Base-by-base conservation (phyloP, 2,888 invertebrate species). In the Itoplectis maculator region DNA sequence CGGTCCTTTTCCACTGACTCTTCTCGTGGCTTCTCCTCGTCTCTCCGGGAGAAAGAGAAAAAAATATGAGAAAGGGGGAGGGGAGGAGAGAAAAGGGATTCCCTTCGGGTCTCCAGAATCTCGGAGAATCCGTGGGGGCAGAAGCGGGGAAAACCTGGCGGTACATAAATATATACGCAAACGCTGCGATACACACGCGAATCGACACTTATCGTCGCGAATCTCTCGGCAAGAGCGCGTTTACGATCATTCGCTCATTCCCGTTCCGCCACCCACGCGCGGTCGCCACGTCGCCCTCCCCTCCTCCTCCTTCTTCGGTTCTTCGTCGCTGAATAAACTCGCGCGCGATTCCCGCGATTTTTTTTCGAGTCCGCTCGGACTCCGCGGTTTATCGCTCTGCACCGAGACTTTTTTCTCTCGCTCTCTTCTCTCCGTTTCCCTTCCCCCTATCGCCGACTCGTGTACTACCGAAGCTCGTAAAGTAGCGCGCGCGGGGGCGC, bases 161-260 rank as follows among this genome's bases (percentile, higher is more conserved):
- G 42, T 65, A 65, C 42, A 40, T 65, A 59, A 47, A 61, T 68
- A 45, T 61, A 63, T 45, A 45, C 35, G 63, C 76, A 73, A 74
- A 74, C n/a, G n/a, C n/a, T n/a, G n/a, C n/a, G n/a, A n/a, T n/a
- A 82, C 72, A 82, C 70, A 82, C 68, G 77, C 66, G 81, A 85
- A 85, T 85, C 85, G 85, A 84, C 82, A 84, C 82, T 82, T 82
- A 85, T 85, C 84, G 84, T 74, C 61, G 76, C 68, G 66, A 70
- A 66, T 82, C 70, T 82, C 74, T 68, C 61, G 59, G 66, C 75
- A 79, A 73, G n/a, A n/a, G 82, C 76, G 68, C 82, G 83, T 87
- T 87, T 87, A 87, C 87, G 89, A 90, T 89, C 88, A 89, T 89
- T 90, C 89, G 87, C 87, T 87, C 29, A 88, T 89, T 88, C 76